Evolutionary conservation across 2,797 vertebrate genomes (phyloP).

Genomic region (Cygnus olor): DNA sequence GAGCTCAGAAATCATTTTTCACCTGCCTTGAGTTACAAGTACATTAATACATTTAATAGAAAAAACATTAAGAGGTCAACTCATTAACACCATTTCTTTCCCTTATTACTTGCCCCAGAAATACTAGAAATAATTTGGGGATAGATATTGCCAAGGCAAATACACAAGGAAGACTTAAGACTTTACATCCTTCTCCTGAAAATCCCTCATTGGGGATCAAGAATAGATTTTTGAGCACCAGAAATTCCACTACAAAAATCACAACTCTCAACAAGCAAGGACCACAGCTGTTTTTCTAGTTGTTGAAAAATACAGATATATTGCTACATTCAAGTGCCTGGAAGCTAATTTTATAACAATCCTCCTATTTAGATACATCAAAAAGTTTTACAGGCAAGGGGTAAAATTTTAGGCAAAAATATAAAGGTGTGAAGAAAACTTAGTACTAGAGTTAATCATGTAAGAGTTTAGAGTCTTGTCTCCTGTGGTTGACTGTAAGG

Average conservation of each 20-base stretch:
- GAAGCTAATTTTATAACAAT: not conserved
- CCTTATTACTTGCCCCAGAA: not conserved
- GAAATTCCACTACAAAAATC: not conserved
- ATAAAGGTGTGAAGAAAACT: not conserved
- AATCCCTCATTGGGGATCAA: not conserved
- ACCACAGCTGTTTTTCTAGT: not conserved
- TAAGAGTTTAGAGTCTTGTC: not conserved
- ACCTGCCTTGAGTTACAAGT: not conserved
- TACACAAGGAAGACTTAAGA: not conserved
- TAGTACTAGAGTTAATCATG: not conserved
- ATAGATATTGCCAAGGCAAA: not conserved
- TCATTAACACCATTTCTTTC: not conserved
- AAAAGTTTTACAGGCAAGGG: not conserved
- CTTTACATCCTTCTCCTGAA: fast-evolving
- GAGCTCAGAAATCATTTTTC: not conserved
- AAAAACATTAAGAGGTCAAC: not conserved
- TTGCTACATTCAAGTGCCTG: not conserved
- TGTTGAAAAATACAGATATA: not conserved
- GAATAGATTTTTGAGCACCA: not conserved
- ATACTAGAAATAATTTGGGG: not conserved
- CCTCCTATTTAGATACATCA: not conserved
- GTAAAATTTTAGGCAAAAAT: not conserved
- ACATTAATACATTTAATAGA: not conserved
- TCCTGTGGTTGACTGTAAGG: not conserved
- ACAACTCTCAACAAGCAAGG: not conserved